Evolutionary conservation across 2,113 vertebrate genomes (phyloP).

Genomic region (Peucedramus taeniatus): DNA sequence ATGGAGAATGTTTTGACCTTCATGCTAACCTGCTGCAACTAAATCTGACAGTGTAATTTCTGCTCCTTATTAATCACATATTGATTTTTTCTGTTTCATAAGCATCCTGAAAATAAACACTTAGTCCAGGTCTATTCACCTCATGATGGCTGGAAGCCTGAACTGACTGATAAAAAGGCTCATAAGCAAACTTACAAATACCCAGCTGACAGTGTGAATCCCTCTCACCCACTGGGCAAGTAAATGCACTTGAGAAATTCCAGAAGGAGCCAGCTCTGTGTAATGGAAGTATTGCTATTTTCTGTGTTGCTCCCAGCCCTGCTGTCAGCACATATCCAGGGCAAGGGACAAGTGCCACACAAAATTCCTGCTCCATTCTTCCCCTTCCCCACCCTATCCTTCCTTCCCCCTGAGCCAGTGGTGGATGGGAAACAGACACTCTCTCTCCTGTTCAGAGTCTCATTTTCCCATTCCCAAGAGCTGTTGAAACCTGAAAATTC

Average conservation of each 20-base stretch:
- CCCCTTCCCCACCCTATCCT: not conserved
- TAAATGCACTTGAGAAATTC: slow-evolving; percentile 15
- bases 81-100: not conserved
- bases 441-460: not conserved
- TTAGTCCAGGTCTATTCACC: not conserved
- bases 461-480: not conserved
- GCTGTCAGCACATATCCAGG: not conserved
- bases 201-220: not conserved
- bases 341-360: not conserved
- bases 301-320: not conserved
- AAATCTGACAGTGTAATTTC: not conserved
- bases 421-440: not conserved
- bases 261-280: not conserved
- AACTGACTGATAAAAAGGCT: not conserved
- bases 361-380: not conserved
- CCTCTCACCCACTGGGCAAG: slow-evolving; percentile 28
- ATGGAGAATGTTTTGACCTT: not conserved
- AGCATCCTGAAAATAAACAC: not conserved
- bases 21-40: not conserved
- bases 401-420: rapidly evolving
- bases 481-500: not conserved
- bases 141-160: not conserved
- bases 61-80: not conserved
- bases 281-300: not conserved
- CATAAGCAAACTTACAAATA: not conserved